These are phyloP conservation scores for Neotoxoptera formosana DNA, from an alignment of 1,140 invertebrate species.

Conservation along the genomic window DNA sequence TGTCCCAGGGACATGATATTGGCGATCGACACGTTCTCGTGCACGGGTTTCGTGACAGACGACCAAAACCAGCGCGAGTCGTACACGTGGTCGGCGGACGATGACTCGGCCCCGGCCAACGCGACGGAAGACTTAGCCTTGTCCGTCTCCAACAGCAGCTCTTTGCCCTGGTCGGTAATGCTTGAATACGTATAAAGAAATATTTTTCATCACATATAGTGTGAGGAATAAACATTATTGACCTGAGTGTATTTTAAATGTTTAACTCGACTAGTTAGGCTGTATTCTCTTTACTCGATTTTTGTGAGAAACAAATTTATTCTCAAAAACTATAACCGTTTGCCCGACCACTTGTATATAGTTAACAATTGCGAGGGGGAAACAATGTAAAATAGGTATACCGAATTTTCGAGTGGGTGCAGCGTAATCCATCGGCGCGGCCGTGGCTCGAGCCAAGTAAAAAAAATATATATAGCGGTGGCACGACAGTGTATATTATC, in stretches of 20 bases:
- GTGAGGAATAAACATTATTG: neutral
- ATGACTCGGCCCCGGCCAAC: neutral
- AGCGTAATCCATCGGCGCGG: too few relatives aligned
- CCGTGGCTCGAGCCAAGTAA: too few relatives aligned
- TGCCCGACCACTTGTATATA: neutral
- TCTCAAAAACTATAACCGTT: neutral
- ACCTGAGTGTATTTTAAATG: neutral
- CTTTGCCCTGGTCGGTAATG: conserved; percentile 35
- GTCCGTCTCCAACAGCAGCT: conserved; percentile 7
- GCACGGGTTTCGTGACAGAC: neutral
- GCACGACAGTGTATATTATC: too few relatives aligned
- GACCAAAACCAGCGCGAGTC: neutral
- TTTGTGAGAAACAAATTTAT: neutral
- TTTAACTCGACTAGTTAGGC: neutral
- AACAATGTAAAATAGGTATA: too few relatives aligned
- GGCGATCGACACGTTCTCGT: conserved; percentile 22
- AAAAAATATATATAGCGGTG: too few relatives aligned
- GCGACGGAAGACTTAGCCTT: neutral
- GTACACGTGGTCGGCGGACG: neutral
- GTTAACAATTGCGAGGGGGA: too few relatives aligned
- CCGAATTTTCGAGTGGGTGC: too few relatives aligned
- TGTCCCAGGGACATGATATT: conserved; percentile 44
- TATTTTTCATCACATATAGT: neutral
- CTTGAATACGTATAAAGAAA: neutral
- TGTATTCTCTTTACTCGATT: too few relatives aligned